These are phyloP conservation scores for Homarus americanus DNA, from an alignment of 1,140 invertebrate genomes.

Conservation along the genomic window DNA sequence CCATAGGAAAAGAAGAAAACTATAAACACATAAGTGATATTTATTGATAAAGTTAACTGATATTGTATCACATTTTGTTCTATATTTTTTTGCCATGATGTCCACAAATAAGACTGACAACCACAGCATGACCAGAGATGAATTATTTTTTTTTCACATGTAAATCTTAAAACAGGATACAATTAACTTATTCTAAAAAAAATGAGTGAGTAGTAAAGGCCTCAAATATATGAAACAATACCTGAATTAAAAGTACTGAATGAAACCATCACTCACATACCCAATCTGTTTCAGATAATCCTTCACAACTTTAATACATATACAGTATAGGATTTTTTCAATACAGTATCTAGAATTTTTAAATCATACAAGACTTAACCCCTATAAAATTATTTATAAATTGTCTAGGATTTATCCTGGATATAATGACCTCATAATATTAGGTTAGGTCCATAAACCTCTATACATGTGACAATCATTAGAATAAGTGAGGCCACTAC, in stretches of 20 bases:
- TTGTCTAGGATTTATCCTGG: too few relatives aligned
- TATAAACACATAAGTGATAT: constrained; percentile 50
- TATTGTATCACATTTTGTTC: constrained; percentile 52
- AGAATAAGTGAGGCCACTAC: not conserved
- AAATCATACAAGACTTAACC: too few relatives aligned
- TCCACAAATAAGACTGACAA: not conserved
- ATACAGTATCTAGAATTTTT: too few relatives aligned
- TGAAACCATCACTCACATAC: not conserved
- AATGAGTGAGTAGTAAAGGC: constrained; percentile 12
- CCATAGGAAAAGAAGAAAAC: not conserved
- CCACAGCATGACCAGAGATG: constrained; percentile 8
- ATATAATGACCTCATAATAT: too few relatives aligned
- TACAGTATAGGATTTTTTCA: too few relatives aligned
- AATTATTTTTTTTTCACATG: constrained; percentile 4
- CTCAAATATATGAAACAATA: not conserved
- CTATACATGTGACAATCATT: not conserved
- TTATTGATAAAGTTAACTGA: constrained; percentile 59
- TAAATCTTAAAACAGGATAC: constrained; percentile 4
- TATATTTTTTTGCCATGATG: constrained; percentile 31
- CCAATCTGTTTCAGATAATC: too few relatives aligned
- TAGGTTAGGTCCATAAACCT: not conserved
- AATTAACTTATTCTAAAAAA: constrained; percentile 17
- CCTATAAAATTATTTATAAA: too few relatives aligned
- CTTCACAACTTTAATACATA: too few relatives aligned
- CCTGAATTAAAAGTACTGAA: not conserved